phyloP scores from a whole-genome alignment of 2,113 vertebrate species.

The Myotis brandtii region DNA sequence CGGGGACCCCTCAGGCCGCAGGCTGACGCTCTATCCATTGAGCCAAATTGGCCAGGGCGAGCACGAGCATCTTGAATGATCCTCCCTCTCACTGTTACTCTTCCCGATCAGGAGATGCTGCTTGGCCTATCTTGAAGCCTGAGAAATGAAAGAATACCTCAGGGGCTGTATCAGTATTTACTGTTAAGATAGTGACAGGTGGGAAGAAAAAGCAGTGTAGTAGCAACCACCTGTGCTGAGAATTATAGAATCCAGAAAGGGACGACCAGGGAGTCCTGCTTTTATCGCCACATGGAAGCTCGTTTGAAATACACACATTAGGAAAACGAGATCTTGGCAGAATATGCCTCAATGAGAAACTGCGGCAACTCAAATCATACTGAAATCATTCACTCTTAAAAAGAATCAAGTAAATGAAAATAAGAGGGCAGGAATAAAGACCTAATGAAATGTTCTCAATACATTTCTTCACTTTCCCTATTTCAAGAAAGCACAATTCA shows the following conservation, averaged over 20 bases:
- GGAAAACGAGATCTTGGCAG: background rate
- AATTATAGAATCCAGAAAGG: conserved; percentile 51
- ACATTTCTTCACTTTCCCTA: background rate
- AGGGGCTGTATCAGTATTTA: conserved; percentile 24
- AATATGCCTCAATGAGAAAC: conserved; percentile 21
- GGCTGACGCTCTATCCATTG: no score
- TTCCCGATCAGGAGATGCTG: background rate
- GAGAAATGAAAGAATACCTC: background rate
- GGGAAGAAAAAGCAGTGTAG: conserved; percentile 23
- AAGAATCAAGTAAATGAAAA: conserved; percentile 31
- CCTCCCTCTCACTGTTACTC: background rate
- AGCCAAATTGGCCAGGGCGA: no score
- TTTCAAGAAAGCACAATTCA: conserved; percentile 59
- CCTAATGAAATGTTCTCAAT: conserved; percentile 37
- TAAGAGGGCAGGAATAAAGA: conserved; percentile 41
- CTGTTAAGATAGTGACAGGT: background rate
- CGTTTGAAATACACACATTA: conserved; percentile 45
- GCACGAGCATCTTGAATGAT: background rate
- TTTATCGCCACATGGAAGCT: conserved; percentile 28
- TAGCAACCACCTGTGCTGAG: conserved; percentile 59
- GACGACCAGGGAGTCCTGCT: conserved; percentile 18
- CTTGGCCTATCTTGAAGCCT: background rate
- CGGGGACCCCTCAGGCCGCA: no score
- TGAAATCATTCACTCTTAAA: conserved; percentile 49
- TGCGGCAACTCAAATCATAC: background rate